Evolutionary conservation across 1,140 invertebrate species (phyloP).

Genomic region (Venturia canescens): DNA sequence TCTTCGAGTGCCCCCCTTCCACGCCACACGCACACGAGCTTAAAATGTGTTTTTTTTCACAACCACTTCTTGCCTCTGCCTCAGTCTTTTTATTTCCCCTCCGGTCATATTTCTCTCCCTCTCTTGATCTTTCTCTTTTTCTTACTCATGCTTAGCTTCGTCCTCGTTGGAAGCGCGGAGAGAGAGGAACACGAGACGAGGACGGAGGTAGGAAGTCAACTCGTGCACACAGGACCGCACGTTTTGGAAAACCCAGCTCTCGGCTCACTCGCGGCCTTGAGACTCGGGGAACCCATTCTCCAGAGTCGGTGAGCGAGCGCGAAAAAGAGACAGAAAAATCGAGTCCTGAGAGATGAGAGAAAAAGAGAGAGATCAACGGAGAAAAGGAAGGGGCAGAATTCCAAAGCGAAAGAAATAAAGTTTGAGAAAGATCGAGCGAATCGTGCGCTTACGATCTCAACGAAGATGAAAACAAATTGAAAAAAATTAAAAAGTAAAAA

Average conservation of each 20-base stretch:
- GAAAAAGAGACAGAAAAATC: conserved; percentile 21
- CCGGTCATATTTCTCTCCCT: conserved; percentile 46
- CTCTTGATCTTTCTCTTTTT: conserved; percentile 15
- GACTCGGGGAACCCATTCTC: conserved; percentile 58
- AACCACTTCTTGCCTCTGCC: conserved; percentile 23
- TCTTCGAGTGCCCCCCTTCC: not conserved
- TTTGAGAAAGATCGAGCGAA: conserved; percentile 16
- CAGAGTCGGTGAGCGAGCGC: conserved; percentile 34
- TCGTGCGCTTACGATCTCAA: conserved; percentile 1
- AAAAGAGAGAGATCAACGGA: conserved; percentile 43
- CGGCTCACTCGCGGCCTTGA: conserved; percentile 69
- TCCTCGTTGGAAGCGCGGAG: conserved; percentile 25
- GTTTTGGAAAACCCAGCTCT: conserved; percentile 69
- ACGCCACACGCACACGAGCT: not conserved
- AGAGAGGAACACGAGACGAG: conserved; percentile 49
- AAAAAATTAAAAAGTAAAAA: not conserved
- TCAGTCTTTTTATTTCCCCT: conserved; percentile 13
- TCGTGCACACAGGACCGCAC: conserved; percentile 44
- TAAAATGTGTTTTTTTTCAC: conserved; percentile 20
- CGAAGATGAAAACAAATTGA: conserved; percentile 23
- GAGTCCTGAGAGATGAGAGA: conserved; percentile 43
- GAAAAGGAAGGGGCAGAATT: conserved; percentile 10
- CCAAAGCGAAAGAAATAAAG: conserved; percentile 22
- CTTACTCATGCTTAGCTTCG: conserved; percentile 8
- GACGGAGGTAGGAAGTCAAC: conserved; percentile 68